A percentile compares a stretch with the other conserved stretches of the same genome.
phyloP scores from a whole-genome alignment of 2,888 invertebrate species.

The Ariolimax columbianus region DNA sequence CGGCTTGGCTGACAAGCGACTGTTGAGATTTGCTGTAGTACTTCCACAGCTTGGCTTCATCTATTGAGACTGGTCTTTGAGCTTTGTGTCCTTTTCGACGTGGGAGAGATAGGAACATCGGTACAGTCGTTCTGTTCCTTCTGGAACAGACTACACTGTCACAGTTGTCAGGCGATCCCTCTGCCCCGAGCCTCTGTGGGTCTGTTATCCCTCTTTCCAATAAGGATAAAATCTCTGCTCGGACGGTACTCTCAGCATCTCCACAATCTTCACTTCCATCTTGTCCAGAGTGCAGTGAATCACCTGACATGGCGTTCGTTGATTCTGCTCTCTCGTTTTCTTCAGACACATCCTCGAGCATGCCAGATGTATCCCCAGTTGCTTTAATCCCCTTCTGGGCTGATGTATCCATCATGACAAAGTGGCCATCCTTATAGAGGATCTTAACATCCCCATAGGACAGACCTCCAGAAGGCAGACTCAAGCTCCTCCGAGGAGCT shows the following conservation, averaged over 20 bases:
- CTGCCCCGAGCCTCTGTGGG: constrained; percentile 8
- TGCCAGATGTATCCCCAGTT: not conserved
- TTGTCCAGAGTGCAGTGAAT: not conserved
- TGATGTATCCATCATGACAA: constrained; percentile 52
- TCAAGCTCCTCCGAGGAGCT: constrained; percentile 55
- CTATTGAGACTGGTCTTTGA: constrained; percentile 58
- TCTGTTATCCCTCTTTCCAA: constrained; percentile 54
- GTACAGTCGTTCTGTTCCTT: not conserved
- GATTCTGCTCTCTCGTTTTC: not conserved
- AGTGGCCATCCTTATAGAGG: constrained; percentile 57
- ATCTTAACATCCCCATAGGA: constrained; percentile 58
- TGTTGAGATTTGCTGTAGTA: constrained; percentile 49
- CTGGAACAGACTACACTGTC: not conserved
- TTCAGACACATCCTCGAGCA: constrained; percentile 23
- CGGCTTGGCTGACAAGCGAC: constrained; percentile 49
- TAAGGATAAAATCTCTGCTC: constrained; percentile 57
- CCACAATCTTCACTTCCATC: constrained; percentile 9
- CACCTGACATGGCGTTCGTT: not conserved
- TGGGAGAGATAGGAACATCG: constrained; percentile 38
- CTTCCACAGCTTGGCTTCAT: constrained; percentile 56
- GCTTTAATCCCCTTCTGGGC: not conserved
- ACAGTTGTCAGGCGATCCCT: constrained; percentile 9
- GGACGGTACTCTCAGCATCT: constrained; percentile 51
- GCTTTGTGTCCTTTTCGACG: not conserved
- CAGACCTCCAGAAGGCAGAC: constrained; percentile 57